Evolutionary conservation across 2,113 vertebrate genomes (phyloP).

Genomic region (Archilochus colubris): DNA sequence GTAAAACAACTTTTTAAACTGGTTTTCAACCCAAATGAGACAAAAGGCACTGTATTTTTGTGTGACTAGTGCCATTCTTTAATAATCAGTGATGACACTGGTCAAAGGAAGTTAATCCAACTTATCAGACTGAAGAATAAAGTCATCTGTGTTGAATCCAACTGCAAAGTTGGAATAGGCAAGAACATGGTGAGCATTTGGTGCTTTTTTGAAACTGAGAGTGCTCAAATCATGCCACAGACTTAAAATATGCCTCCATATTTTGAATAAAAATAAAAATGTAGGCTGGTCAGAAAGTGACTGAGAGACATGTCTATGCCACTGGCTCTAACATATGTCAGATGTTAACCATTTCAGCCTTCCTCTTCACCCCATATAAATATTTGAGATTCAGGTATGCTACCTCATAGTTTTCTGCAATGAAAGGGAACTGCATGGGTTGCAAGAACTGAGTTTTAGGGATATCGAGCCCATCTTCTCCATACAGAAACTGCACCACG

Average conservation of each 20-base stretch:
- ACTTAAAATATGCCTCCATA: not conserved
- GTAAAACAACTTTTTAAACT: not conserved
- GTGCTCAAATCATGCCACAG: not conserved
- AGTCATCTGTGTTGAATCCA: not conserved
- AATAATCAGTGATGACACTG: not conserved
- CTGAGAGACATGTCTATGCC: not conserved
- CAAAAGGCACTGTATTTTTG: not conserved
- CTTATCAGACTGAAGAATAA: not conserved
- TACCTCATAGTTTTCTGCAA: constrained; percentile 94
- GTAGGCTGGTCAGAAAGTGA: not conserved
- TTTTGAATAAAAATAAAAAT: not conserved
- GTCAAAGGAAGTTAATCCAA: not conserved
- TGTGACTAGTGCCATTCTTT: not conserved
- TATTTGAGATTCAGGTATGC: not conserved
- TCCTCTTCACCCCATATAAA: not conserved
- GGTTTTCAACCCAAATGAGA: not conserved
- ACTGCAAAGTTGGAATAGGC: not conserved
- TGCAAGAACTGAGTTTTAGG: constrained; percentile 95
- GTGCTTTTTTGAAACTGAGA: not conserved
- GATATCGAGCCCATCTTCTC: constrained; percentile 95
- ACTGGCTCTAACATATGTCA: not conserved
- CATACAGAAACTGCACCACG: constrained; percentile 95
- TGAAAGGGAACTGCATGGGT: constrained; percentile 89
- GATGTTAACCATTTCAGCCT: not conserved
- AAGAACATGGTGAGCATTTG: not conserved